Base-by-base conservation (phyloP, 1,140 invertebrate species). In the Macrotrachela quadricornifera region DNA sequence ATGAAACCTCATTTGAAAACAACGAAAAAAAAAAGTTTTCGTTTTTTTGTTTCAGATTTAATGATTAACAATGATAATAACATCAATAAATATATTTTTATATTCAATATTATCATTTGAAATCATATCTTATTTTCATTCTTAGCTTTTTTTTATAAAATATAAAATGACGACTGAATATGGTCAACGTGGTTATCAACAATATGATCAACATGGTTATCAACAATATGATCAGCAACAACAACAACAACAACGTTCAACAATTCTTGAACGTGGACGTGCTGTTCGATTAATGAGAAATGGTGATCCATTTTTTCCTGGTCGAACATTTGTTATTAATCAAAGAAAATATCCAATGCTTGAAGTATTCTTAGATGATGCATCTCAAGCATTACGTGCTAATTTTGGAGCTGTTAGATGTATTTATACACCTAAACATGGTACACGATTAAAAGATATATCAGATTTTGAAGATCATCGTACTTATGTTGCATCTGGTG, bases 281-380 rank as follows among this genome's bases (percentile, higher is more conserved):
- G 30, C 53, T 9, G 49, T 54, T 21, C 21, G 17, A 43, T 14
- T 54, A 4, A 18, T 54, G 18, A 21, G 46, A 15, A 54, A 54
- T 43, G 53, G 53, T 0, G 53, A 54, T 37, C 39, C 46, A 15
- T 54, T 43, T 43, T 54, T 49, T 18, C 15, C 17, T n/a, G 53
- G 53, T 4, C 46, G 48, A 44, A 54, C 48, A 40, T 40, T 54
- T 13, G 53, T 54, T 16, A 49, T 54, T 17, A 54, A 54, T 21
- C 46, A 44, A n/a, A 47, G 47, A 37, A 54, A 49, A 40, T 49
- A 49, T 13, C 21, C 46, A n/a, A 39, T 49, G 18, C 49, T 48
- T 48, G 47, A 54, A 39, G 53, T 54, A 18, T 49, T 54, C 21
- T 46, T 54, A 13, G 53, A 54, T 18, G 53, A 54, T 45, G 44